Evolutionary conservation across 2,888 invertebrate species (phyloP).

Genomic region (Caradrina clavipalpis): DNA sequence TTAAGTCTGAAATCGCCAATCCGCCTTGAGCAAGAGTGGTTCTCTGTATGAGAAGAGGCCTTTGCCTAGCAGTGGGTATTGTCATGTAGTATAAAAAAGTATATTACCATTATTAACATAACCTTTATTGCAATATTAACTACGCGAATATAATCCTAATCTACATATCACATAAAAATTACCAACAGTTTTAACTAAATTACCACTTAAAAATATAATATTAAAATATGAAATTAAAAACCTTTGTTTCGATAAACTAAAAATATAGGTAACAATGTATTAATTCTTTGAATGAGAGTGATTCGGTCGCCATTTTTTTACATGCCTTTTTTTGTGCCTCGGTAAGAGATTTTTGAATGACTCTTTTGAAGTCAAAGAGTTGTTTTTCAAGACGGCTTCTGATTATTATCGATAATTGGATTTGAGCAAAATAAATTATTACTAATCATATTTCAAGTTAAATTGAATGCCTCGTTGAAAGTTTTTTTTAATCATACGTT

Average conservation of each 20-base stretch:
- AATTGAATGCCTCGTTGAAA: not conserved
- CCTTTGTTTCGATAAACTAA: conserved; percentile 51
- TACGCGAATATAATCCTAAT: conserved; percentile 39
- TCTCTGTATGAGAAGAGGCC: no score
- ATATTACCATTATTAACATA: no score
- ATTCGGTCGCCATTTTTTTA: conserved; percentile 30
- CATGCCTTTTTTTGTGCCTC: conserved; percentile 1
- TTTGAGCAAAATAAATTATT: conserved; percentile 20
- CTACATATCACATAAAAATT: conserved; percentile 84
- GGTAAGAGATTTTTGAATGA: not conserved
- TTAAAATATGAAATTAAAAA: conserved; percentile 55
- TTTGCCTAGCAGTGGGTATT: no score
- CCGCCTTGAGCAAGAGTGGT: no score
- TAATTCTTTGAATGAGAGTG: conserved; percentile 54
- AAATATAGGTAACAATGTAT: conserved; percentile 69
- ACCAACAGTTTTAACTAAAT: conserved; percentile 69
- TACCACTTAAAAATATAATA: conserved; percentile 60
- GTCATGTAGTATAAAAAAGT: no score
- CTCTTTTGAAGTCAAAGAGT: not conserved
- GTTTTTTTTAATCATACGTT: not conserved
- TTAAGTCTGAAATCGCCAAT: no score
- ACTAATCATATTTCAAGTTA: not conserved
- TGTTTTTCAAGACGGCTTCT: not conserved
- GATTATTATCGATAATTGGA: not conserved
- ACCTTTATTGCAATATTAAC: conserved; percentile 25